Conservation (phyloP, 2,113 vertebrate species). For the Megaceryle torquata region DNA sequence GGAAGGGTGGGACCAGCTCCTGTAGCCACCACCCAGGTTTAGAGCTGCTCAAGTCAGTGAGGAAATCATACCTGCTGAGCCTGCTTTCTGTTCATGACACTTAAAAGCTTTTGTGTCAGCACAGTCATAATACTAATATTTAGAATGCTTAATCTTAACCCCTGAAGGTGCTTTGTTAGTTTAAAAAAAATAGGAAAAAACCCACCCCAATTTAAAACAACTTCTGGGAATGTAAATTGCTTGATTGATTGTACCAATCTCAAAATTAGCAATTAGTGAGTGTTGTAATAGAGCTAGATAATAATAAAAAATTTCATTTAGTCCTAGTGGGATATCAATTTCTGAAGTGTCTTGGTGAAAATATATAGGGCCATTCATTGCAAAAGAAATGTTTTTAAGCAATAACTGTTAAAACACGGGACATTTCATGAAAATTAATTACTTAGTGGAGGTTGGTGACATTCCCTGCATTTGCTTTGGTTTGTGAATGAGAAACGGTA, state of each 20-base stretch:
- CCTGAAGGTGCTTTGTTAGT: not conserved
- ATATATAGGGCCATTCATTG: slow-evolving; percentile 45
- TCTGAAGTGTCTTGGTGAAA: slow-evolving; percentile 43
- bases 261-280: slow-evolving; percentile 38
- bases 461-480: slow-evolving; percentile 4
- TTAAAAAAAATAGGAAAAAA: not conserved
- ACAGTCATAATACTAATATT: not conserved
- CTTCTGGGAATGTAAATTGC: slow-evolving; percentile 19
- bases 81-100: not conserved
- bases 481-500: not conserved
- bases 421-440: slow-evolving; percentile 50
- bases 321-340: slow-evolving; percentile 38
- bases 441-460: not conserved
- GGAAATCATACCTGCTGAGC: not conserved
- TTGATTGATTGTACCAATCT: slow-evolving; percentile 33
- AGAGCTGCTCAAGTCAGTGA: not conserved
- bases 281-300: slow-evolving; percentile 30
- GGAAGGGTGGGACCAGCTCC: not conserved
- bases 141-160: not conserved
- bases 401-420: slow-evolving; percentile 34
- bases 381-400: slow-evolving; percentile 54
- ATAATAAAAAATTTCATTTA: slow-evolving; percentile 50
- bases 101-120: not conserved
- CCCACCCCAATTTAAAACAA: not conserved
- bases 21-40: not conserved